A percentile compares a stretch with the other conserved stretches of the same genome.
Evolutionary conservation across 2,113 vertebrate genomes (phyloP).

Genomic region (Ochotona princeps): DNA sequence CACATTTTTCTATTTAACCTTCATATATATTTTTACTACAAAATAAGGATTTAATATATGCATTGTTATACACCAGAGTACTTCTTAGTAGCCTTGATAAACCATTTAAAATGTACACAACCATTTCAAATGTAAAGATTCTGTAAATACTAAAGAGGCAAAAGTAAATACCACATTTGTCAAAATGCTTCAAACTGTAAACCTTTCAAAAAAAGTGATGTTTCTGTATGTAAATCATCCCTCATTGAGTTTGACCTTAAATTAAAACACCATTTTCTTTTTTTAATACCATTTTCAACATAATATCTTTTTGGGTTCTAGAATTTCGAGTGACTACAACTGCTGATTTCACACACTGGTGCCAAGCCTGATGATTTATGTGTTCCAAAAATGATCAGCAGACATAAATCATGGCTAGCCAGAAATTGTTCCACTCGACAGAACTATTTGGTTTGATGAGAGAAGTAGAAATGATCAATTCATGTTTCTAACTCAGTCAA

Average conservation of each 20-base stretch:
- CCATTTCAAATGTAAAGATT: background rate
- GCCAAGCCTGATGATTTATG: background rate
- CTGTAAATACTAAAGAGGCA: too few relatives aligned
- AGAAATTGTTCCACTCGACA: constrained; percentile 4
- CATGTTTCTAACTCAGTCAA: background rate
- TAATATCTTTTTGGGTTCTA: background rate
- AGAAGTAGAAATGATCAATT: background rate
- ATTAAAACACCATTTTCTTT: background rate
- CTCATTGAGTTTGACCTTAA: background rate
- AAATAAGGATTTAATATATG: background rate
- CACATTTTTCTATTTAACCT: constrained; percentile 30
- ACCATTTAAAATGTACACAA: constrained; percentile 21
- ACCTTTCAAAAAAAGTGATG: background rate
- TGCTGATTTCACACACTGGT: background rate
- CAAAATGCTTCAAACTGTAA: background rate
- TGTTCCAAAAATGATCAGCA: constrained; percentile 18
- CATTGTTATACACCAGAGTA: background rate
- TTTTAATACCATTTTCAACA: background rate
- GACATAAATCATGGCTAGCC: background rate
- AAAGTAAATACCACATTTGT: too few relatives aligned
- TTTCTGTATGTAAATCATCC: constrained; percentile 2
- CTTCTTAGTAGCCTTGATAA: background rate
- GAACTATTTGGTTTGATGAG: background rate
- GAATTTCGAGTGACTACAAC: constrained; percentile 8
- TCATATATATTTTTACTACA: background rate